These are phyloP conservation scores for Drosophila sordidapex DNA, from an alignment of 2,888 invertebrate species.

Conservation along the genomic window DNA sequence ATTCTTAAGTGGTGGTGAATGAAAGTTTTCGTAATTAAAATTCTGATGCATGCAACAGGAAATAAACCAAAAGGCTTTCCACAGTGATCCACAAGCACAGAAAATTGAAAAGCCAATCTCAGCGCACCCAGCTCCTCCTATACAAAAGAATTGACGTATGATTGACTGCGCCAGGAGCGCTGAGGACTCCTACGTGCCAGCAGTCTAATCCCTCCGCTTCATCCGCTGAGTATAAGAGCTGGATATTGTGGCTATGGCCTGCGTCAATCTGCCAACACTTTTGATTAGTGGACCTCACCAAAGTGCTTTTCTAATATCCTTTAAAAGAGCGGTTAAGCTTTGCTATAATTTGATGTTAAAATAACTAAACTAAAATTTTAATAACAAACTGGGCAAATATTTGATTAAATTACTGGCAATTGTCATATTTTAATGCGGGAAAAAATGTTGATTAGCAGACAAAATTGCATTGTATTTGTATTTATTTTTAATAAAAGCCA, in stretches of 20 bases:
- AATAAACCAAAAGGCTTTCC: neutral
- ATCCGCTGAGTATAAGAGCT: neutral
- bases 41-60: neutral
- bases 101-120: slow-evolving; percentile 1
- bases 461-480: neutral
- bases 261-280: neutral
- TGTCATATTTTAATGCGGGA: neutral
- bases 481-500: neutral
- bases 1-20: neutral
- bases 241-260: slow-evolving; percentile 3
- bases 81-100: neutral
- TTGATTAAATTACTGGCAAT: neutral
- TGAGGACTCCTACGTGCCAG: slow-evolving; percentile 24
- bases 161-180: slow-evolving; percentile 6
- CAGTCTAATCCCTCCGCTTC: slow-evolving; percentile 26
- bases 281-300: neutral
- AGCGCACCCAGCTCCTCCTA: neutral
- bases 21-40: neutral
- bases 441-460: neutral
- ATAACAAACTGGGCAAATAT: neutral
- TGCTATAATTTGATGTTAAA: neutral
- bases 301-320: neutral
- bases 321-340: neutral
- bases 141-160: slow-evolving; percentile 12
- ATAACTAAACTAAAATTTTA: neutral